A percentile compares a stretch with the other conserved stretches of the same genome.
phyloP scores from a whole-genome alignment of 2,797 vertebrate species.

The Philypnodon macrostomus region DNA sequence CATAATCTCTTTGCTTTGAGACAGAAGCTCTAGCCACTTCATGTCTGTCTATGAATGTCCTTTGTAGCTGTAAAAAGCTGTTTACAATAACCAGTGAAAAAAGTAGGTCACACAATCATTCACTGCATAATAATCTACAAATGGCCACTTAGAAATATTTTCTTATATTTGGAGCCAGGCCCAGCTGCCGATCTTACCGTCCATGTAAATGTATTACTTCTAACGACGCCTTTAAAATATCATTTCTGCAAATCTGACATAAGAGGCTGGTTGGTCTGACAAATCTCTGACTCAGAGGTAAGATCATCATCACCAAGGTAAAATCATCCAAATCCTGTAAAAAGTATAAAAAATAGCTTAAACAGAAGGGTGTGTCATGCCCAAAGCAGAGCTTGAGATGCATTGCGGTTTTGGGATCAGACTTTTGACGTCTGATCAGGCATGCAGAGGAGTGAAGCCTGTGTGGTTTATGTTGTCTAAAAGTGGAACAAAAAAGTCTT shows the following conservation, averaged over 20 bases:
- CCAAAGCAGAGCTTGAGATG: background rate
- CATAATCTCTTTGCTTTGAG: too few relatives aligned
- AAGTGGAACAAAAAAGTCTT: constrained; percentile 1
- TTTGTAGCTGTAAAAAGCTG: too few relatives aligned
- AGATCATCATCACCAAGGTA: too few relatives aligned
- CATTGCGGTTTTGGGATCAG: background rate
- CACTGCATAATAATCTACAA: too few relatives aligned
- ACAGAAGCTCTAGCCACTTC: too few relatives aligned
- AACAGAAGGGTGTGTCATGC: background rate
- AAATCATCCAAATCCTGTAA: background rate
- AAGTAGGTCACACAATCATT: too few relatives aligned
- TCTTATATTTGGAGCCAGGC: too few relatives aligned
- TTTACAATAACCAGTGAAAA: too few relatives aligned
- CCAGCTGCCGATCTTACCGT: too few relatives aligned
- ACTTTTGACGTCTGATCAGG: background rate
- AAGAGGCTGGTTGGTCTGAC: constrained; percentile 3
- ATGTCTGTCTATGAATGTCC: too few relatives aligned
- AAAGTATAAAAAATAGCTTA: constrained; percentile 3
- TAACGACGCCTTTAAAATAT: background rate
- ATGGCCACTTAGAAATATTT: too few relatives aligned
- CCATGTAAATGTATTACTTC: background rate
- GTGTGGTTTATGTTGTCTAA: background rate
- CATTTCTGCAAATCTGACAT: constrained; percentile 1
- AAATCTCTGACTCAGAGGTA: constrained; percentile 9
- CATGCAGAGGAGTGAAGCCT: background rate